Evolutionary conservation across 2,888 invertebrate genomes (phyloP), one percentile per base, ranked within the genome.

Genomic region (Oscheius sp.): DNA sequence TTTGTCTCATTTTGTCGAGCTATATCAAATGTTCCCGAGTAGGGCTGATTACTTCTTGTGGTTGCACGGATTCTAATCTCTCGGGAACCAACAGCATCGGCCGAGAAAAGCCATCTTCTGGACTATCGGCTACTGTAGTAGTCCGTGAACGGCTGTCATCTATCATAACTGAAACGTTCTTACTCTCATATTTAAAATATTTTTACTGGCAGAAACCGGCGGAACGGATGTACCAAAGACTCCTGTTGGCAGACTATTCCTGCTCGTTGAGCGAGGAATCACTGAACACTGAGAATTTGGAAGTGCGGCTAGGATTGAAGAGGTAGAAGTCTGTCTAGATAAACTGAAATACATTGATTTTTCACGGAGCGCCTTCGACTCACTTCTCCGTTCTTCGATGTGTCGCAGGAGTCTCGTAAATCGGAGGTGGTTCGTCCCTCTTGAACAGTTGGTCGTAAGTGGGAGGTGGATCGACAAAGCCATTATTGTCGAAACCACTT

Each of bases 161-260:
- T 11, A 55, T 55, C 13, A 55, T 21, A n/a, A 68, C 68, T 68
- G 33, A 35, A 68, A 33, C 11, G 5, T 11, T 50, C 21, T 21
- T 50, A 21, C 11, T 53, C 33, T 32, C 11, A n/a, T 1, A 53
- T 57, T n/a, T 2, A 21, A 57, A 42, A 7, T 11, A 9, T 10
- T 4, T 42, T 42, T 58, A 58, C 70, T 55, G 29, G n/a, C 32
- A 4, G 70, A 29, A 9, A 57, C 35, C 9, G 70, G 47, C 21
- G 70, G 70, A 32, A 70, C 42, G 1, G 70, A 70, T 10, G 70
- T 70, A 1, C 70, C 70, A n/a, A 70, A 70, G 2, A 55, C 70
- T 1, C 70, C 70, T 1, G 48, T 70, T 1, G 70, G 70, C 2
- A 70, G 55, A 33, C 68, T 68, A 29, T 21, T 68, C 53, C 68